Evolutionary conservation across 2,888 invertebrate genomes (phyloP).

Genomic region (Patella depressa): DNA sequence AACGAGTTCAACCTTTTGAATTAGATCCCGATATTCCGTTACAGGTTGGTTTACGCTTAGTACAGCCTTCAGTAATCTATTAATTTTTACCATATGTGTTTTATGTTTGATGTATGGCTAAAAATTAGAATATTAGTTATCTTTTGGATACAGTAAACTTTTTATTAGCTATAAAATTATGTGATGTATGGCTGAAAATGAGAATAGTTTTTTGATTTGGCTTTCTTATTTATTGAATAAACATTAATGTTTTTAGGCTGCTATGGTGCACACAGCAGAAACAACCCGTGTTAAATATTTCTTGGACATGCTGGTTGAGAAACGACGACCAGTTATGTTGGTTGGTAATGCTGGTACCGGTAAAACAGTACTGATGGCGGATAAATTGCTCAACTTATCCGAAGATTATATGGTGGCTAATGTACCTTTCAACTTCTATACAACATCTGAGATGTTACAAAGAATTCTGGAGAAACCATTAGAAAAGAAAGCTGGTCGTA

Average conservation of each 20-base stretch:
- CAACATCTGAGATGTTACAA: conserved; percentile 82
- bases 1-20: conserved; percentile 90
- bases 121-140: not conserved
- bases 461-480: conserved; percentile 89
- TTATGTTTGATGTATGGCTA: not conserved
- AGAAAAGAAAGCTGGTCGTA: conserved; percentile 96
- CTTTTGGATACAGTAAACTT: not conserved
- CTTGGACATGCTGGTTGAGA: conserved; percentile 88
- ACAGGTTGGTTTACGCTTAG: conserved; percentile 76
- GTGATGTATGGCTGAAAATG: too few relatives aligned
- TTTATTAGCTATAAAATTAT: too few relatives aligned
- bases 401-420: conserved; percentile 87
- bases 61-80: too few relatives aligned
- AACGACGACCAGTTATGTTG: conserved; percentile 92
- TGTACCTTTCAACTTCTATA: conserved; percentile 96
- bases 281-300: conserved; percentile 91
- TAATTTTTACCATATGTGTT: too few relatives aligned
- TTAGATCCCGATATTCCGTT: conserved; percentile 91
- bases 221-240: not conserved
- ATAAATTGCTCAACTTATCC: conserved; percentile 85
- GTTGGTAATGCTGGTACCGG: conserved; percentile 94
- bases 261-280: conserved; percentile 92
- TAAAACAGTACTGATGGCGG: conserved; percentile 92
- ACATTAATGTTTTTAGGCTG: conserved; percentile 78
- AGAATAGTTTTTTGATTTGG: not conserved